A percentile compares a stretch with the other conserved stretches of the same genome.
Evolutionary conservation across 2,888 invertebrate species (phyloP).

Genomic region (Protodeltote pygarga): DNA sequence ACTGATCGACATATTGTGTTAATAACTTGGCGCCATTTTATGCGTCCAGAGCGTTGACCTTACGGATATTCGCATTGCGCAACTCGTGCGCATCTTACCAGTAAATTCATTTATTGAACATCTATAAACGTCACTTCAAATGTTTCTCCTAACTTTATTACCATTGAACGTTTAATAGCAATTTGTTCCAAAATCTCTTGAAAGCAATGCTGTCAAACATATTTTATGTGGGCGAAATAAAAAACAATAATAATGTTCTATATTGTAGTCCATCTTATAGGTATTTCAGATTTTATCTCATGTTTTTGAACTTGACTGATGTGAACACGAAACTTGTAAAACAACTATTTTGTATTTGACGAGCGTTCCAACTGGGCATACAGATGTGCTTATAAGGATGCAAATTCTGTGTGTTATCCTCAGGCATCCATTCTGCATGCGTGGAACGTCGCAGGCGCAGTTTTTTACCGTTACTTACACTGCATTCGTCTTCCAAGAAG

Average conservation of each 20-base stretch:
- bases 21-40: constrained; percentile 63
- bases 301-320: constrained; percentile 3
- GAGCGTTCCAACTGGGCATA: constrained; percentile 32
- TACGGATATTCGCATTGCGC: constrained; percentile 68
- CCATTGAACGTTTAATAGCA: constrained; percentile 19
- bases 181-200: constrained; percentile 12
- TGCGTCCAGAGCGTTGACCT: constrained; percentile 68
- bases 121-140: constrained; percentile 20
- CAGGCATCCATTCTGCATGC: constrained; percentile 58
- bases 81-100: constrained; percentile 64
- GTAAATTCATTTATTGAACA: constrained; percentile 49
- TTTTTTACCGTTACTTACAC: constrained; percentile 60
- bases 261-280: too few relatives aligned
- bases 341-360: constrained; percentile 13
- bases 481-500: constrained; percentile 70
- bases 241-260: too few relatives aligned
- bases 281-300: background rate
- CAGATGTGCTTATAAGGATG: constrained; percentile 55
- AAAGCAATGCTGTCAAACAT: constrained; percentile 6
- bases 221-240: constrained; percentile 5
- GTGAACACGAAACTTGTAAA: constrained; percentile 1
- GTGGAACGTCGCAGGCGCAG: constrained; percentile 46
- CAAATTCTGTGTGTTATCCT: constrained; percentile 51
- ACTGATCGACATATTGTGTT: constrained; percentile 34
- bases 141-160: constrained; percentile 24